phyloP scores from a whole-genome alignment of 2,113 vertebrate species.

The Antechinus flavipes region DNA sequence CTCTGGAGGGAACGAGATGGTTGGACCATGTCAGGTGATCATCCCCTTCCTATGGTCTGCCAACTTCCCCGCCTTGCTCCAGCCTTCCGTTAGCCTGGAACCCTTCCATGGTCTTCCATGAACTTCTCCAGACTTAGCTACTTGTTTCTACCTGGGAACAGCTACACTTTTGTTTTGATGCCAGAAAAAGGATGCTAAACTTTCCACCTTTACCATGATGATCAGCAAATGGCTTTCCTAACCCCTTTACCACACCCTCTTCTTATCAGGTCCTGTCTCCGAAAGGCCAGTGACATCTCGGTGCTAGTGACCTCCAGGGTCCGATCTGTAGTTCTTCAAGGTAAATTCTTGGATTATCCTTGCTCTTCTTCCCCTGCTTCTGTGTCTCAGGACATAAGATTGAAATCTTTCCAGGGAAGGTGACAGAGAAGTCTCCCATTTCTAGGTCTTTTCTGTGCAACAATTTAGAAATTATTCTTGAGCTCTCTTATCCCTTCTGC shows the following conservation, averaged over 20 bases:
- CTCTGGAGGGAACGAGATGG: constrained; percentile 94
- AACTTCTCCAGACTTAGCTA: not conserved
- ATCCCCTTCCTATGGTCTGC: not conserved
- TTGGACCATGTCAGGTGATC: constrained; percentile 92
- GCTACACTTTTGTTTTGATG: not conserved
- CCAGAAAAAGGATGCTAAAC: constrained; percentile 14
- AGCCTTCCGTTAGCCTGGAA: not conserved
- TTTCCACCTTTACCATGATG: not conserved
- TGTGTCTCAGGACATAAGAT: constrained; percentile 13
- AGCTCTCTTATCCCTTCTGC: not conserved
- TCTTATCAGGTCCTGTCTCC: constrained; percentile 89
- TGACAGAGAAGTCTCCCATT: not conserved
- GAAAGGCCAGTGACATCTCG: constrained; percentile 91
- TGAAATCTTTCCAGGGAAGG: constrained; percentile 3
- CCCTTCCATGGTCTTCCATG: constrained; percentile 6
- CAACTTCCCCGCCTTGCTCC: constrained; percentile 6
- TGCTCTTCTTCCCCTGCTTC: not conserved
- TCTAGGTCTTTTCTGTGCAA: not conserved
- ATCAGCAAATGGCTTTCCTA: not conserved
- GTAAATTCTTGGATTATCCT: constrained; percentile 78
- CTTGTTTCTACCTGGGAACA: constrained; percentile 16
- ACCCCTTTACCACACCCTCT: not conserved
- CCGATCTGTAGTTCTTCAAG: constrained; percentile 94
- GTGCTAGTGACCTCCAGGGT: constrained; percentile 88
- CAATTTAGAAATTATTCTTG: not conserved